Conservation (phyloP, 2,113 vertebrate genomes). For the Gallinago undulata region DNA sequence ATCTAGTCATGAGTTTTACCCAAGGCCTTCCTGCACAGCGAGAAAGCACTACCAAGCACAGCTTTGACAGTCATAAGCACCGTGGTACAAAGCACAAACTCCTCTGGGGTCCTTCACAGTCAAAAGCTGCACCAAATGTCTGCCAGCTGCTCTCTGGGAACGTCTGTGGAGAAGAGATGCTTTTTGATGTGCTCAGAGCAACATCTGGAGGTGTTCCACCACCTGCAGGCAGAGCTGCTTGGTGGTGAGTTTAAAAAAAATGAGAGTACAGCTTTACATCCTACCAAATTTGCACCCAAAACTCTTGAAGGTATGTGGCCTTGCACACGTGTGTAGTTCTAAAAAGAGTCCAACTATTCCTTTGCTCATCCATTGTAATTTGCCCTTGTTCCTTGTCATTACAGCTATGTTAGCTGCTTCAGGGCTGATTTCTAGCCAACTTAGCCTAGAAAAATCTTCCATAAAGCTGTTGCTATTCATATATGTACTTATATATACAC, state of each 20-base stretch:
- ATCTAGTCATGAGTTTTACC: not conserved
- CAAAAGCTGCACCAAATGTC: not conserved
- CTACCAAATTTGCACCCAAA: not conserved
- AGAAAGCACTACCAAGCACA: not conserved
- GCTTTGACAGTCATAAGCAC: not conserved
- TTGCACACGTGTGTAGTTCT: not conserved
- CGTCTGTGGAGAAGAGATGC: not conserved
- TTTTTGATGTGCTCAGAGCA: not conserved
- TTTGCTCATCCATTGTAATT: not conserved
- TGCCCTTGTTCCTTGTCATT: not conserved
- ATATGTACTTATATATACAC: not conserved
- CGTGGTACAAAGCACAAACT: not conserved
- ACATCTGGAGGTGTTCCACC: not conserved
- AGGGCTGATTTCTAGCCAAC: not conserved
- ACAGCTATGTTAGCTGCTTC: not conserved
- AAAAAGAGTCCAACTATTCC: not conserved
- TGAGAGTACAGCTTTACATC: not conserved
- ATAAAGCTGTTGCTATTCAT: not conserved
- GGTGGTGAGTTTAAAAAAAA: rapidly evolving
- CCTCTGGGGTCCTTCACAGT: not conserved
- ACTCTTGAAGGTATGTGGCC: not conserved
- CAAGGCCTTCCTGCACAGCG: not conserved
- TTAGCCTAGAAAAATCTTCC: not conserved
- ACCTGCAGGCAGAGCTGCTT: not conserved
- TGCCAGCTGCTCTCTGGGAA: constrained; percentile 10